Conservation (phyloP, 2,888 invertebrate genomes). For the Acrobasis suavella region DNA sequence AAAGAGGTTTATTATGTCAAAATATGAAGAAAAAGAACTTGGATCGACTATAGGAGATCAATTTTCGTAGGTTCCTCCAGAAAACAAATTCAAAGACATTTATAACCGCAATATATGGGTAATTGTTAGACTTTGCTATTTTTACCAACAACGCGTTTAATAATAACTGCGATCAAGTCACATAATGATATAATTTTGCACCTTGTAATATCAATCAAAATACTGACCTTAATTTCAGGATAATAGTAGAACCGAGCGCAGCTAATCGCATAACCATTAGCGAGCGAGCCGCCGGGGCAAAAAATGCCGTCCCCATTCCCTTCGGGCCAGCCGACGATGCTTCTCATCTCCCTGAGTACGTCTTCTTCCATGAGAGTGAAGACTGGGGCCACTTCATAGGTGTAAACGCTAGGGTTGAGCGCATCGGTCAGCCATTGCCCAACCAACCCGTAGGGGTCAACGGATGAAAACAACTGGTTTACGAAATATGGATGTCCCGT, state of each 20-base stretch:
- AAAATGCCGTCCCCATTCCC: slow-evolving; percentile 93
- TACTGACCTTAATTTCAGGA: slow-evolving; percentile 88
- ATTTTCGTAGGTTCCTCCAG: too few relatives aligned
- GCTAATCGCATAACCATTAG: slow-evolving; percentile 95
- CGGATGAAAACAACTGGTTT: slow-evolving; percentile 92
- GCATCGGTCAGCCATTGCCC: slow-evolving; percentile 94
- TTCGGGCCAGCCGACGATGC: slow-evolving; percentile 87
- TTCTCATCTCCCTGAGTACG: slow-evolving; percentile 90
- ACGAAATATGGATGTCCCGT: slow-evolving; percentile 95
- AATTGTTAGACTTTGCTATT: not conserved
- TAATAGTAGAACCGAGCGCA: slow-evolving; percentile 88
- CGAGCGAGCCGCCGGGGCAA: slow-evolving; percentile 94
- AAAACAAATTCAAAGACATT: too few relatives aligned
- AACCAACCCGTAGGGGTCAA: slow-evolving; percentile 92
- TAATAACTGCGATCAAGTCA: not conserved
- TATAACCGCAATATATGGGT: not conserved
- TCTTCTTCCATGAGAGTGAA: slow-evolving; percentile 94
- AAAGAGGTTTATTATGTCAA: too few relatives aligned
- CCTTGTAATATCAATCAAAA: slow-evolving; percentile 22
- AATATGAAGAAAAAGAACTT: too few relatives aligned
- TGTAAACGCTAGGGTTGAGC: slow-evolving; percentile 93
- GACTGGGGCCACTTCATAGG: slow-evolving; percentile 94
- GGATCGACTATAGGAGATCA: too few relatives aligned
- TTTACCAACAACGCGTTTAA: not conserved
- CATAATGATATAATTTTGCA: slow-evolving; percentile 12